Percentiles rank a stretch among this genome's conserved stretches.
Evolutionary conservation across 2,113 vertebrate genomes (phyloP).

Genomic region (Amazona guildingii): DNA sequence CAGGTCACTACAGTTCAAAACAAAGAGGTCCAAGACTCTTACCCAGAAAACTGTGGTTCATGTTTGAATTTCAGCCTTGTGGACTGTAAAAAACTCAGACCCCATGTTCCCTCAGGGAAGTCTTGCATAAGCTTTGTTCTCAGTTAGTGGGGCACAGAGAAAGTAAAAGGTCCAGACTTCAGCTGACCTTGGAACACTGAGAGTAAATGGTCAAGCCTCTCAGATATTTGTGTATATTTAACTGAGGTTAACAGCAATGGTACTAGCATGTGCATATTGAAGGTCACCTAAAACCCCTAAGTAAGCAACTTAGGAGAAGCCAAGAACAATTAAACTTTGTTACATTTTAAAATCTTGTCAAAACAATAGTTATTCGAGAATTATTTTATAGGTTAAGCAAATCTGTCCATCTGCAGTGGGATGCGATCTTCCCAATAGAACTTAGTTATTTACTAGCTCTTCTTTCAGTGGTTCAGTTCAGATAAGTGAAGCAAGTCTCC

Average conservation of each 20-base stretch:
- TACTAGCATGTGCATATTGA: conserved; percentile 35
- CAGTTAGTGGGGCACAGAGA: conserved; percentile 55
- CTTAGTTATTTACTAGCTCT: not conserved
- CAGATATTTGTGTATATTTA: conserved; percentile 25
- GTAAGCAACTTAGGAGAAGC: conserved; percentile 52
- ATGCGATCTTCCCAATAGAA: conserved; percentile 32
- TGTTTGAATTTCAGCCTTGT: conserved; percentile 65
- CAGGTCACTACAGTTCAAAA: conserved; percentile 57
- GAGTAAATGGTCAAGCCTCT: conserved; percentile 36
- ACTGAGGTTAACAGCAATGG: conserved; percentile 30
- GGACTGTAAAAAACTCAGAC: conserved; percentile 63
- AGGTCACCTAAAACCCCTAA: conserved; percentile 24
- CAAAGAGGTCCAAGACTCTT: conserved; percentile 41
- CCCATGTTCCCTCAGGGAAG: conserved; percentile 67
- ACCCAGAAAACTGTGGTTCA: conserved; percentile 72
- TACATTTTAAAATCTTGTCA: conserved; percentile 43
- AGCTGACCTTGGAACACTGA: conserved; percentile 55
- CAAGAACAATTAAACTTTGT: conserved; percentile 58
- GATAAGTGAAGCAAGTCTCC: not conserved
- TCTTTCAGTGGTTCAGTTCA: not conserved
- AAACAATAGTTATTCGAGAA: conserved; percentile 35
- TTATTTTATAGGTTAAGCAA: conserved; percentile 56
- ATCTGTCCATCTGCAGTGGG: conserved; percentile 42
- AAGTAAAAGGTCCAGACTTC: conserved; percentile 59
- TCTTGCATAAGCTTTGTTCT: conserved; percentile 72